Percentiles rank a stretch among this genome's conserved stretches.
Conservation (phyloP, 2,888 invertebrate genomes). For the Drosophila setosimentum region DNA sequence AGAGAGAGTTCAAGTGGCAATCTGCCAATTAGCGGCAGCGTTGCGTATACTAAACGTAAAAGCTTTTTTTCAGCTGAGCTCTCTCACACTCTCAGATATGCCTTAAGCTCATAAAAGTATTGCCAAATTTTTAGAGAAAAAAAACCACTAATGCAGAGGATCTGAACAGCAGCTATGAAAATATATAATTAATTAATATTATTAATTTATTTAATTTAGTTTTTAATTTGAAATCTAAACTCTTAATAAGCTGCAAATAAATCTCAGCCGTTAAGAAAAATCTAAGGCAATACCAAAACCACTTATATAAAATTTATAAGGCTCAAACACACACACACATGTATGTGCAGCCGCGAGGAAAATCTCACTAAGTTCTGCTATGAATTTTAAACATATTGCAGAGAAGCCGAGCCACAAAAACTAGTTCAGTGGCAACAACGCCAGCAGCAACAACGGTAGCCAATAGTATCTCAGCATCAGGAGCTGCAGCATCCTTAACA, state of each 20-base stretch:
- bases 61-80: constrained; percentile 42
- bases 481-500: constrained; percentile 53
- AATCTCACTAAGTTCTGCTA: constrained; percentile 77
- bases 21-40: constrained; percentile 68
- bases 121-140: background rate
- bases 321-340: constrained; percentile 13
- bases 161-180: constrained; percentile 5
- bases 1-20: constrained; percentile 51
- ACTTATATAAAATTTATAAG: constrained; percentile 63
- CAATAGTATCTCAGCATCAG: constrained; percentile 61
- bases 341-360: constrained; percentile 45
- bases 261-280: constrained; percentile 49
- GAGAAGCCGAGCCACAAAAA: constrained; percentile 55
- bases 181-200: background rate
- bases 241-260: background rate
- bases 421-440: constrained; percentile 62
- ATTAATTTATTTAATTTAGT: background rate
- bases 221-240: background rate
- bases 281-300: constrained; percentile 54
- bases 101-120: constrained; percentile 7
- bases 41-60: constrained; percentile 53
- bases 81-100: constrained; percentile 6
- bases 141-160: constrained; percentile 6
- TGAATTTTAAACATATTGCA: constrained; percentile 79
- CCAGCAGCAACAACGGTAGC: constrained; percentile 38